Evolutionary conservation across 2,888 invertebrate species (phyloP), one percentile per base, ranked within the genome.

Genomic region (Lysandra coridon): DNA sequence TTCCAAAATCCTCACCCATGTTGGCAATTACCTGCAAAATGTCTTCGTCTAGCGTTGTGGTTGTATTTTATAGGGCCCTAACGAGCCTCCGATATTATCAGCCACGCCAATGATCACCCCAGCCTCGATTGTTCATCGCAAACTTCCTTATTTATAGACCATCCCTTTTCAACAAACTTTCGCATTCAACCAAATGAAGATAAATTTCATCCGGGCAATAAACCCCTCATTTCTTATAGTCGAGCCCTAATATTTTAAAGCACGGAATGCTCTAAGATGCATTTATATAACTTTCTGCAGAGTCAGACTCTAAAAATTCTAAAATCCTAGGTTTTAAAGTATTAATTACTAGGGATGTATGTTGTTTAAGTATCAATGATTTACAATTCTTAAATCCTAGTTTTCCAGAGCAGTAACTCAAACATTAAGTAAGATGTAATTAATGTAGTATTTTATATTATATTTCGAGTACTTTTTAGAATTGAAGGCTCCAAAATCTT

Each of bases 41-140:
- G 76, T 80, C 78, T 49, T 73, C 76, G 85, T 83, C 83, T 83
- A 80, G 78, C 83, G 84, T 92, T 92, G 91, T 91, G 84, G 83
- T 85, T 84, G 85, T 83, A 92, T 91, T 91, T 89, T 92, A 92
- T 90, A 90, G 86, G 84, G 85, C 87, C 89, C 87, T 92, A 93
- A 93, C 91, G 91, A 93, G 90, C 83, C 81, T 80, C 84, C 83
- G 91, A 92, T 92, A 87, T 83, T 87, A 92, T 93, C 90, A 44
- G 80, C 86, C 86, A 88, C 81, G 84, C 84, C 86, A 84, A 86
- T 88, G 87, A 87, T 86, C 86, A 82, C 82, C 80, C 82, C 81
- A 82, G 82, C 78, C 79, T 78, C 79, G 73, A 78, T 79, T 62
- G 79, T 79, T 79, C 74, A 79, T 79, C 60, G 40, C 57, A 62